phyloP scores from a whole-genome alignment of 2,113 vertebrate species.

The Zingel zingel region DNA sequence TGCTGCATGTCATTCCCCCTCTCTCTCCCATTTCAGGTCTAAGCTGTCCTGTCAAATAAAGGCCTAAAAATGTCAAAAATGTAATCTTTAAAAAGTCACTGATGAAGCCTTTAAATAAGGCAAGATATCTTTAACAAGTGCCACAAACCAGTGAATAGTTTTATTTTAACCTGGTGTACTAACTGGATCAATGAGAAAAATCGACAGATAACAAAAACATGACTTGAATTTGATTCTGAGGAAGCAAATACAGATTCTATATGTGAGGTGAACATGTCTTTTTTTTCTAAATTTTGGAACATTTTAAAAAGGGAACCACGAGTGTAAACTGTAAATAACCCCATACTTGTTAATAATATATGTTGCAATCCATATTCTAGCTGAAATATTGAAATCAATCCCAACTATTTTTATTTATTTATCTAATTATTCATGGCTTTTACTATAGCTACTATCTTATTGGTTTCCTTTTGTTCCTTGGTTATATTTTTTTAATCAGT shows the following conservation, averaged over 20 bases:
- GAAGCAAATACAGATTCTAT: no score
- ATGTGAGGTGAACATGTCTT: not conserved
- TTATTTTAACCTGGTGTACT: not conserved
- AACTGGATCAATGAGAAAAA: not conserved
- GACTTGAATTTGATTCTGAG: no score
- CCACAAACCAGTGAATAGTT: not conserved
- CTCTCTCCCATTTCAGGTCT: no score
- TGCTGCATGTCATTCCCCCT: no score
- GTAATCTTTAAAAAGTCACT: not conserved
- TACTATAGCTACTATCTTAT: no score
- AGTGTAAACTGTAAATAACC: not conserved
- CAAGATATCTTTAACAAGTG: not conserved
- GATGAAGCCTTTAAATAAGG: not conserved
- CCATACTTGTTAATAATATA: not conserved
- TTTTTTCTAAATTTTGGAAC: not conserved
- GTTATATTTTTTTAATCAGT: not conserved
- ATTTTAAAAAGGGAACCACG: not conserved
- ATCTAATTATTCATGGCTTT: not conserved
- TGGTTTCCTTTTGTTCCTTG: not conserved
- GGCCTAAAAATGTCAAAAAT: no score
- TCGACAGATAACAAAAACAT: not conserved
- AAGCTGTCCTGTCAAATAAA: no score
- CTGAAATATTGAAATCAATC: not conserved
- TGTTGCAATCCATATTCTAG: not conserved
- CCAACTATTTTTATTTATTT: not conserved